Conservation (phyloP, 1,140 invertebrate species). For the Zaprionus inermis region DNA sequence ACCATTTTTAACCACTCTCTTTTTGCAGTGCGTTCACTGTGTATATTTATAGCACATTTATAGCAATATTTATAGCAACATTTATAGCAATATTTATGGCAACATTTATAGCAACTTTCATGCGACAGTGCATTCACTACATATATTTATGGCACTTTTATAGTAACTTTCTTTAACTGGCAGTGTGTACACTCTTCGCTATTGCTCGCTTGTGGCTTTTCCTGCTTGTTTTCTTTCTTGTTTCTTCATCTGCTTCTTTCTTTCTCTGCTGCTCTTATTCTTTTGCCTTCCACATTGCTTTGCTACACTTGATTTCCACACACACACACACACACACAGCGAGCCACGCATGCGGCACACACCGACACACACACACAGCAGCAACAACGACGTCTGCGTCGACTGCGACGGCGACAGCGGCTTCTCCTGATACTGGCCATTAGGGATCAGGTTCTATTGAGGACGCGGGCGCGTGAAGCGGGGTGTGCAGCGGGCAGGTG, state of each 20-base stretch:
- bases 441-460: conserved; percentile 72
- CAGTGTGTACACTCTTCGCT: conserved; percentile 19
- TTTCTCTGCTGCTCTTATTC: conserved; percentile 70
- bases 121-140: too few species aligned
- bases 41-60: too few species aligned
- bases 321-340: conserved; percentile 5
- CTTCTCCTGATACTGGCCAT: conserved; percentile 67
- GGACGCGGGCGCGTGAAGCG: background rate
- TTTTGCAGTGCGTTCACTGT: too few species aligned
- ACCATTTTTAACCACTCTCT: too few species aligned
- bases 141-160: background rate
- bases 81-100: too few species aligned
- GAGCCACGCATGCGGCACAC: conserved; percentile 31
- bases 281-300: conserved; percentile 65
- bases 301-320: conserved; percentile 79
- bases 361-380: background rate
- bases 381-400: background rate
- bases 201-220: conserved; percentile 13
- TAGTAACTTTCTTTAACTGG: background rate
- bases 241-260: conserved; percentile 26
- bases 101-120: too few species aligned
- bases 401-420: conserved; percentile 32
- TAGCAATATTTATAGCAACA: too few species aligned
- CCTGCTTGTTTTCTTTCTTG: conserved; percentile 59
- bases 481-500: conserved; percentile 51